A percentile compares a stretch with the other conserved stretches of the same genome.
Evolutionary conservation across 1,140 invertebrate species (phyloP).

Genomic region (Tetramorium simillimum): DNA sequence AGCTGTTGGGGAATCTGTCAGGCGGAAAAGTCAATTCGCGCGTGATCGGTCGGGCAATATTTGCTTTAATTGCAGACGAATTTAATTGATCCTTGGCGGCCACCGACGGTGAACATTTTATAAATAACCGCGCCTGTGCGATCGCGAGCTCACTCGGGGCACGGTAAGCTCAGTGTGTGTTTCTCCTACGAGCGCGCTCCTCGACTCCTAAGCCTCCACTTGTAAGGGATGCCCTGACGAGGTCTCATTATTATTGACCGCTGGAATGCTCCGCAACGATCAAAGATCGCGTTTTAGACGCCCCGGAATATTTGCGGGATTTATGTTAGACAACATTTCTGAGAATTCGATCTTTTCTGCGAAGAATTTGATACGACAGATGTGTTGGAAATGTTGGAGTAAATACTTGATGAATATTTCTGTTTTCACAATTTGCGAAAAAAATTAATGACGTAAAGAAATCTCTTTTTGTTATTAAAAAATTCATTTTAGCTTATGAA

Average conservation of each 20-base stretch:
- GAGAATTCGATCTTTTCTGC: background rate
- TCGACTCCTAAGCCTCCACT: background rate
- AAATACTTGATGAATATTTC: background rate
- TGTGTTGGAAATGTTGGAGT: background rate
- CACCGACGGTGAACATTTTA: conserved; percentile 16
- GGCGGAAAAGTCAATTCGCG: conserved; percentile 18
- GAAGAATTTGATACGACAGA: background rate
- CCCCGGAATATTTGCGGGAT: background rate
- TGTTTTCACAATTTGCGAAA: background rate
- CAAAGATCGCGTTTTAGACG: background rate
- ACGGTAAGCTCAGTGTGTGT: background rate
- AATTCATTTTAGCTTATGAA: too few relatives aligned
- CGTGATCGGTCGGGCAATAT: conserved; percentile 40
- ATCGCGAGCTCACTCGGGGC: background rate
- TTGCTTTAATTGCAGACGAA: conserved; percentile 25
- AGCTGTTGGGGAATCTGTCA: background rate
- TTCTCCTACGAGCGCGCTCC: background rate
- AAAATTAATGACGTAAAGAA: too few relatives aligned
- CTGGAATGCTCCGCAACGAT: background rate
- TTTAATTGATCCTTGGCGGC: background rate
- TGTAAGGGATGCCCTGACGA: background rate
- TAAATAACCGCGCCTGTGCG: conserved; percentile 5
- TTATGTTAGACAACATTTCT: background rate
- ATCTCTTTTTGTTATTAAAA: too few relatives aligned
- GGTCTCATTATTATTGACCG: background rate